phyloP scores from a whole-genome alignment of 2,113 vertebrate genomes.

The Drymodes brunneopygia region DNA sequence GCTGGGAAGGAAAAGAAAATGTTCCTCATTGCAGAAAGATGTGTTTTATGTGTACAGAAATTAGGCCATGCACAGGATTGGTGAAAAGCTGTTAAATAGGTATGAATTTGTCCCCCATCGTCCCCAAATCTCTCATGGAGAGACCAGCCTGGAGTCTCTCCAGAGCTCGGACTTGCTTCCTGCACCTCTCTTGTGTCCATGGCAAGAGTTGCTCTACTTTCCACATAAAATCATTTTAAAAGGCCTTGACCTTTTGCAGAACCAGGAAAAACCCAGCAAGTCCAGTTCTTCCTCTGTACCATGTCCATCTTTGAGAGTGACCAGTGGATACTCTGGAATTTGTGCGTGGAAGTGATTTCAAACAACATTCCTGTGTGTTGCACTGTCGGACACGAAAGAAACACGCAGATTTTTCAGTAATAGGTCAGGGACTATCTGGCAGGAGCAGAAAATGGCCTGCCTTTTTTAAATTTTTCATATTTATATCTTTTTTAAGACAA shows the following conservation, averaged over 20 bases:
- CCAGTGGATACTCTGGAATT: fast-evolving
- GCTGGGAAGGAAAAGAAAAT: background rate
- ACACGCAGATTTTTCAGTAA: no score
- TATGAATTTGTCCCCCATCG: background rate
- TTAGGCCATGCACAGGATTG: background rate
- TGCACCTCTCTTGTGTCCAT: fast-evolving
- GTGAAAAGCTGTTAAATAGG: background rate
- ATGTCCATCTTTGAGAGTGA: fast-evolving
- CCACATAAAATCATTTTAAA: background rate
- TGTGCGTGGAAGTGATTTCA: fast-evolving
- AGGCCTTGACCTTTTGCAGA: background rate
- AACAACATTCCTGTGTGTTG: background rate
- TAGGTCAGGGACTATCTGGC: no score
- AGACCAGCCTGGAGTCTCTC: background rate
- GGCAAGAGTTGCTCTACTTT: fast-evolving
- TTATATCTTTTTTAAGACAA: no score
- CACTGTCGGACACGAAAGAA: no score
- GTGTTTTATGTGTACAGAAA: background rate
- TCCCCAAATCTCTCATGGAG: fast-evolving
- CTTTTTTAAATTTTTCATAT: no score
- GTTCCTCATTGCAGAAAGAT: background rate
- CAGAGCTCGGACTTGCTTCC: background rate
- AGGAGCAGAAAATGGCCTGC: no score
- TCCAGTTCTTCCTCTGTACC: background rate
- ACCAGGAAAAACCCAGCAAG: background rate